Conservation (phyloP, 2,113 vertebrate species). For the Phoxinus phoxinus region DNA sequence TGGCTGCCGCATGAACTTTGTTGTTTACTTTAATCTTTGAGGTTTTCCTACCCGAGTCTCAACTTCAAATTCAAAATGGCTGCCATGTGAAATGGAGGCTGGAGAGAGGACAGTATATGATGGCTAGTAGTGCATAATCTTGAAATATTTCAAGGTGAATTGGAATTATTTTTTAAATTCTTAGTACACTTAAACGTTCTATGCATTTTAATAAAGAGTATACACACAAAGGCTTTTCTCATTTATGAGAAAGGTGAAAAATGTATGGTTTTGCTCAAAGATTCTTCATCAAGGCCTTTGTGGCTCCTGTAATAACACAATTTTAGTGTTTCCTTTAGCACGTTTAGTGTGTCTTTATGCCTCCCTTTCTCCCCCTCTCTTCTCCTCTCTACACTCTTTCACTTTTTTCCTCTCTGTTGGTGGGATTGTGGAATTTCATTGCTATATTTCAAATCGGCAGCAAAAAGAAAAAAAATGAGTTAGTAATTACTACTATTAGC, state of each 20-base stretch:
- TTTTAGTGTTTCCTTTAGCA: not conserved
- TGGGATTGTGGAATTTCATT: slow-evolving; percentile 55
- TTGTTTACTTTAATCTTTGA: too few relatives aligned
- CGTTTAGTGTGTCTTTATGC: not conserved
- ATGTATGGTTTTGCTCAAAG: not conserved
- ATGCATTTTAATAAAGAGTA: not conserved
- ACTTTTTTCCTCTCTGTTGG: slow-evolving; percentile 19
- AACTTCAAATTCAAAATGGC: too few relatives aligned
- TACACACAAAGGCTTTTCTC: not conserved
- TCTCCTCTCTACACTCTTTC: not conserved
- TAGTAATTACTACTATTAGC: slow-evolving; percentile 69
- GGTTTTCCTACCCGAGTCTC: too few relatives aligned
- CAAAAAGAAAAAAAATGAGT: slow-evolving; percentile 59
- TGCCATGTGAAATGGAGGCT: not conserved
- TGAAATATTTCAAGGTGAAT: not conserved
- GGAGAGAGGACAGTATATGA: not conserved
- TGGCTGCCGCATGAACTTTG: not conserved
- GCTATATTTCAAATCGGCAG: slow-evolving; percentile 37
- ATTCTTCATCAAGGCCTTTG: not conserved
- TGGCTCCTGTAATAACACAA: too few relatives aligned
- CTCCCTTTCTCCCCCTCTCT: not conserved
- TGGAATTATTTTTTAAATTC: not conserved
- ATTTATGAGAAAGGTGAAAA: not conserved
- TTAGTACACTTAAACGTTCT: not conserved
- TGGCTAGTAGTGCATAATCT: not conserved